These are phyloP conservation scores for Ladona fulva DNA, from an alignment of 1,140 invertebrate genomes.

Conservation along the genomic window DNA sequence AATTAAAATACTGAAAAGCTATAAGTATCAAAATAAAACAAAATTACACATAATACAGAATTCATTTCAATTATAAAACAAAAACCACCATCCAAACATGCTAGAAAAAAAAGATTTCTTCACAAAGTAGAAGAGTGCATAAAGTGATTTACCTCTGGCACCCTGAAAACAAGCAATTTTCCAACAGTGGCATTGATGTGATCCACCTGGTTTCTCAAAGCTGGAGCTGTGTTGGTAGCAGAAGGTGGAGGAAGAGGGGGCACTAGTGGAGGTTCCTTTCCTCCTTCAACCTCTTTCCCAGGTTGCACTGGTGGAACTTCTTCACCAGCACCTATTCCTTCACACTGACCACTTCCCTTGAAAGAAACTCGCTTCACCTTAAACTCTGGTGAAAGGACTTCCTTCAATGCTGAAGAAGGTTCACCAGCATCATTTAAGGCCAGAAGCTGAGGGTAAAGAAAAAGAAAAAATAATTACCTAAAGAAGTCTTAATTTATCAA, in stretches of 20 bases:
- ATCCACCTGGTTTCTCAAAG: constrained; percentile 75
- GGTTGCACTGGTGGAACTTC: not conserved
- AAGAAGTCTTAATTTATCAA: too few relatives aligned
- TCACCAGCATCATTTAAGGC: constrained; percentile 42
- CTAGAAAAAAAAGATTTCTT: too few relatives aligned
- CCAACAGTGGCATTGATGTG: constrained; percentile 69
- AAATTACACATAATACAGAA: too few relatives aligned
- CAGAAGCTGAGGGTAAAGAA: constrained; percentile 39
- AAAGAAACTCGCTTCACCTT: constrained; percentile 51
- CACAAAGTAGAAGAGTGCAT: too few relatives aligned
- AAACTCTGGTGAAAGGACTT: constrained; percentile 50
- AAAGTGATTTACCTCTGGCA: constrained; percentile 56
- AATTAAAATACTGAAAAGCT: too few relatives aligned
- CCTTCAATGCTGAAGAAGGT: constrained; percentile 44
- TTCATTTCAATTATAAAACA: too few relatives aligned
- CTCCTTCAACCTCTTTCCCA: constrained; percentile 12
- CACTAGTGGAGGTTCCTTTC: constrained; percentile 30
- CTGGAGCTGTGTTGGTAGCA: constrained; percentile 55
- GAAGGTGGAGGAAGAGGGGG: constrained; percentile 41
- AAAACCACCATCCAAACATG: too few relatives aligned
- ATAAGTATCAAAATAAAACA: too few relatives aligned
- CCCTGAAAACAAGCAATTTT: constrained; percentile 64
- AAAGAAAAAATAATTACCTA: too few relatives aligned
- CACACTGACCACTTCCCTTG: constrained; percentile 52
- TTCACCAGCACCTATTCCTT: constrained; percentile 29